These are phyloP conservation scores for Luscinia megarhynchos DNA, from an alignment of 2,797 vertebrate genomes.

Conservation along the genomic window DNA sequence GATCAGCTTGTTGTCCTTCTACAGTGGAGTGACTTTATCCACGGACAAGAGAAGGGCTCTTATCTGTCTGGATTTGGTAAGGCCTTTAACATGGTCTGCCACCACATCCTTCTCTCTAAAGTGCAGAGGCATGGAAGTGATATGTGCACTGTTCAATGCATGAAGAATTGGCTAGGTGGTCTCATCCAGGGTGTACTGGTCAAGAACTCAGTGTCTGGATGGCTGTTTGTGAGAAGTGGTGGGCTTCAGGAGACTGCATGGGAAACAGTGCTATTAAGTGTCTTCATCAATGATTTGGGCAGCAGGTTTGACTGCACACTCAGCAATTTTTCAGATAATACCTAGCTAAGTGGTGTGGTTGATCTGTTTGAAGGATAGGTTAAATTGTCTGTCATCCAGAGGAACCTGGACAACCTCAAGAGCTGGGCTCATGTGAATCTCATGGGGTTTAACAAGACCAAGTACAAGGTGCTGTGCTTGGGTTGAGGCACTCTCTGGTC, in stretches of 20 bases:
- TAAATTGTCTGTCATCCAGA: background rate
- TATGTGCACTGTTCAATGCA: too few species aligned
- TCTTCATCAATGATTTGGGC: background rate
- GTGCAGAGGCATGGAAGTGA: background rate
- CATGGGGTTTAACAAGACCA: background rate
- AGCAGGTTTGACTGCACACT: background rate
- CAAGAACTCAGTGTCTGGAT: background rate
- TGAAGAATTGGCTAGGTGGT: background rate
- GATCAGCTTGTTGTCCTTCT: background rate
- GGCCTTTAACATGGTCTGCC: background rate
- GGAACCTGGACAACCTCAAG: rapidly evolving
- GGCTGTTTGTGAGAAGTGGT: background rate
- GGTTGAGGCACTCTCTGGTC: background rate
- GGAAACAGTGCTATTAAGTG: background rate
- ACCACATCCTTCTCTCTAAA: background rate
- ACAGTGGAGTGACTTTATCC: background rate
- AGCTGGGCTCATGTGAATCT: too few species aligned
- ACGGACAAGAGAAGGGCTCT: background rate
- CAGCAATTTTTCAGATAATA: background rate
- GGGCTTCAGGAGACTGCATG: background rate
- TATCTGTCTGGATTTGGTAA: background rate
- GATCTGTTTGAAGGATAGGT: background rate
- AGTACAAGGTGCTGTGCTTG: background rate
- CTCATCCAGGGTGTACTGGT: background rate
- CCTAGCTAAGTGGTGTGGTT: background rate